A percentile compares a stretch with the other conserved stretches of the same genome.
phyloP scores from a whole-genome alignment of 2,797 vertebrate species.

The Streptopelia turtur region DNA sequence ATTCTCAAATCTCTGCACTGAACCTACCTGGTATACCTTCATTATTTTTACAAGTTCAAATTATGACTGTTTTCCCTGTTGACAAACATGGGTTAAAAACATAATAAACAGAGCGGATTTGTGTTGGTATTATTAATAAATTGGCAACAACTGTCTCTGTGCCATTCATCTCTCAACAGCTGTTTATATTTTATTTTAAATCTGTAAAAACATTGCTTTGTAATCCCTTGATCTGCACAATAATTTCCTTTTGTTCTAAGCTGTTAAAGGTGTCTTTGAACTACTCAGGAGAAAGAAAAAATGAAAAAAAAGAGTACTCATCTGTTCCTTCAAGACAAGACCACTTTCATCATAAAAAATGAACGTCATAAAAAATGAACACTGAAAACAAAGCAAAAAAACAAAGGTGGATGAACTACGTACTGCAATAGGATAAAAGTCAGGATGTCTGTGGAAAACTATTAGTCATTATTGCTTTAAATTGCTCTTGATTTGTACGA shows the following conservation, averaged over 20 bases:
- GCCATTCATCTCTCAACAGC: conserved; percentile 68
- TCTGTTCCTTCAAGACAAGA: conserved; percentile 72
- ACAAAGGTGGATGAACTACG: conserved; percentile 71
- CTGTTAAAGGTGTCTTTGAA: conserved; percentile 77
- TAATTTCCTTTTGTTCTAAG: conserved; percentile 79
- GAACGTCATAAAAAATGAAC: conserved; percentile 76
- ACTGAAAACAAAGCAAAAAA: conserved; percentile 74
- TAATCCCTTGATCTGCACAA: conserved; percentile 77
- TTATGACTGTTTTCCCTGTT: conserved; percentile 51
- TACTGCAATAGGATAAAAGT: conserved; percentile 57
- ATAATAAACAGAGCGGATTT: conserved; percentile 68
- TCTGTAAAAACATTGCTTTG: conserved; percentile 73
- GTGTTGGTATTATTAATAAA: conserved; percentile 74
- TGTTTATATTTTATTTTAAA: conserved; percentile 82
- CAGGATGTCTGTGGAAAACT: conserved; percentile 56
- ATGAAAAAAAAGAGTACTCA: conserved; percentile 38
- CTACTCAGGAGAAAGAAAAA: conserved; percentile 13
- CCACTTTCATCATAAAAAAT: conserved; percentile 77
- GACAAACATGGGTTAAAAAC: conserved; percentile 64
- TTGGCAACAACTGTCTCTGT: conserved; percentile 70
- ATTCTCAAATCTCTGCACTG: conserved; percentile 58
- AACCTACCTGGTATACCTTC: conserved; percentile 49
- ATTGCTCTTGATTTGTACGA: conserved; percentile 68
- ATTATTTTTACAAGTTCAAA: conserved; percentile 67
- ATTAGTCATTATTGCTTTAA: conserved; percentile 73